Evolutionary conservation across 1,140 invertebrate genomes (phyloP), one percentile per base, ranked within the genome.

Genomic region (Drosophila chauvacae): DNA sequence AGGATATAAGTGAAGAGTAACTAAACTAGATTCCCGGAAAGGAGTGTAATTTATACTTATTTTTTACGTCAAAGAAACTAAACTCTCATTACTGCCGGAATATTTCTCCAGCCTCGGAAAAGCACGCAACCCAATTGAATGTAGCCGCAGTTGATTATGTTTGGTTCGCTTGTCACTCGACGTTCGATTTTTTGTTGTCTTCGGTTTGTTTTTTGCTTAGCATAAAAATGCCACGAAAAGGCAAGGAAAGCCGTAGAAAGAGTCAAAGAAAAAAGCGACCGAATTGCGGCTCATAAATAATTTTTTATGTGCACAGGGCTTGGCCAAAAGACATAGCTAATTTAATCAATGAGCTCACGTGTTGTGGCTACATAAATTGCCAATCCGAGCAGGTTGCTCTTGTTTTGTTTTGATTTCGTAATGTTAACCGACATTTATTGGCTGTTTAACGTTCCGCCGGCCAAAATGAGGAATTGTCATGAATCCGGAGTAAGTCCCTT

Each of bases 311-410:
- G 77, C 85, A 23, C 62, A 63, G 57, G 84, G 85, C 84, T 82
- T 80, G 79, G 75, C 78, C 42, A 53, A 59, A 74, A 76, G 50
- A 64, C 63, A 39, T 37, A 50, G 63, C 51, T 90, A 88, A 88
- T 88, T 88, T 90, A 88, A 88, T 88, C 85, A 88, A 90, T 88
- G 84, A 65, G 77, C 76, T 88, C 84, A 88, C 84, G 84, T 88
- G 84, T 77, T 88, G 85, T 80, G 85, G 69, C 85, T 90, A 84
- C 85, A 88, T 90, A 88, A 88, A 88, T 84, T 58, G 44, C 30
- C 55, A 77, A 70, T 70, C 57, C 53, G 30, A 51, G 68, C 66
- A 50, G 57, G 39, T 73, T 74, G 69, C 71, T 74, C 69, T 74
- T 74, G 42, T 77, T 74, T 77, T 74, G 65, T 41, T 55, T 84